Percentiles rank a stretch among this genome's conserved stretches.
Conservation (phyloP, 2,888 invertebrate species). For the Macrophya alboannulata region DNA sequence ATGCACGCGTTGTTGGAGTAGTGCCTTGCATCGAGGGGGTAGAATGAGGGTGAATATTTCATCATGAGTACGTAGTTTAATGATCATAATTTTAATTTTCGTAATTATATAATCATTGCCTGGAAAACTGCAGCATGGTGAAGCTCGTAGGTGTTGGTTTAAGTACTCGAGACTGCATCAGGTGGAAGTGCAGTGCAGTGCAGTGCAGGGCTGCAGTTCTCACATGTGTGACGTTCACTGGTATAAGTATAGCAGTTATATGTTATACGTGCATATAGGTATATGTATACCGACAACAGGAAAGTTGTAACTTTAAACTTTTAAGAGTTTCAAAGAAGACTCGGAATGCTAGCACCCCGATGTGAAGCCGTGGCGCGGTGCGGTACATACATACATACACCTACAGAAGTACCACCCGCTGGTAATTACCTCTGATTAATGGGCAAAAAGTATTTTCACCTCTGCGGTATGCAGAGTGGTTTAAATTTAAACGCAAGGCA, state of each 20-base stretch:
- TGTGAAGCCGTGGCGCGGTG: not conserved
- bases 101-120: conserved; percentile 49
- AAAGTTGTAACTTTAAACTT: conserved; percentile 40
- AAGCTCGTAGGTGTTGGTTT: too few relatives aligned
- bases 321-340: conserved; percentile 52
- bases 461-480: conserved; percentile 35
- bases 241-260: not conserved
- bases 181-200: too few relatives aligned
- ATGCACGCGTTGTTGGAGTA: not conserved
- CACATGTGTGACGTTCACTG: not conserved
- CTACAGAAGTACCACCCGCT: not conserved
- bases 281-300: not conserved
- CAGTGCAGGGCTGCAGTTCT: too few relatives aligned
- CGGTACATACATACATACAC: not conserved
- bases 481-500: conserved; percentile 22
- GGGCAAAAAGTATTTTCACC: conserved; percentile 39
- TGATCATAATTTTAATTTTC: conserved; percentile 52
- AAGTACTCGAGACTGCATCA: not conserved
- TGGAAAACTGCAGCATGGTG: conserved; percentile 19
- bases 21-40: not conserved
- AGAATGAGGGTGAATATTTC: not conserved
- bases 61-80: conserved; percentile 29
- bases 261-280: not conserved
- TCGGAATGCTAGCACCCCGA: not conserved
- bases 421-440: conserved; percentile 48